A percentile compares a stretch with the other conserved stretches of the same genome.
Conservation (phyloP, 2,113 vertebrate genomes). For the Anthoscopus minutus region DNA sequence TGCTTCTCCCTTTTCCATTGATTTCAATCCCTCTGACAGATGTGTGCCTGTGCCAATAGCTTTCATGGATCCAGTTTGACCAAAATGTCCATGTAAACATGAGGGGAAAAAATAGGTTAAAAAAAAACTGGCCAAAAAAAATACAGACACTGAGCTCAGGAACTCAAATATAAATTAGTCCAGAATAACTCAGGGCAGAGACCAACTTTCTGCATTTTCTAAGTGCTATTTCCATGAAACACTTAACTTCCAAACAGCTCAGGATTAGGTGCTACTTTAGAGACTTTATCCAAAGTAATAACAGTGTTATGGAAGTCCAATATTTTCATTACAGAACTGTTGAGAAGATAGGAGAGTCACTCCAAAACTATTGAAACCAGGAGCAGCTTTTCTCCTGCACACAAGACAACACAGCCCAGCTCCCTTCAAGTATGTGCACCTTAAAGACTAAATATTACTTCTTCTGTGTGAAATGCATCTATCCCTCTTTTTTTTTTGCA, state of each 20-base stretch:
- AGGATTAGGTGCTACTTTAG: neutral
- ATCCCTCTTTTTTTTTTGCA: neutral
- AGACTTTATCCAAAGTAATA: neutral
- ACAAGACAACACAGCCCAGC: neutral
- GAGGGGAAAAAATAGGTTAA: fast-evolving
- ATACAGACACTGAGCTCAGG: neutral
- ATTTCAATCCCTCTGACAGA: neutral
- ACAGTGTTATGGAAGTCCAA: neutral
- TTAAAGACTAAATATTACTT: neutral
- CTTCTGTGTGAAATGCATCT: neutral
- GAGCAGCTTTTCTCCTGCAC: neutral
- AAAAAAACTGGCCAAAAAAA: neutral
- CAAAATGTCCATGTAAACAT: neutral
- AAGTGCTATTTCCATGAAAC: neutral
- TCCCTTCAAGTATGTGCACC: neutral
- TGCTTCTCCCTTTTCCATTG: neutral
- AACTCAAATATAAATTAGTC: neutral
- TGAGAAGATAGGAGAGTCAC: neutral
- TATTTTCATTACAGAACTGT: neutral
- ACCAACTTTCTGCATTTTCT: neutral
- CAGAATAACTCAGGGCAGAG: neutral
- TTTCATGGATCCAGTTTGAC: neutral
- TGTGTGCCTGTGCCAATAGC: neutral
- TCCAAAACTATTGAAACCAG: neutral
- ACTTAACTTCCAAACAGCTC: neutral